These are phyloP conservation scores for Malacosoma neustria DNA, from an alignment of 2,888 invertebrate species.

Conservation along the genomic window DNA sequence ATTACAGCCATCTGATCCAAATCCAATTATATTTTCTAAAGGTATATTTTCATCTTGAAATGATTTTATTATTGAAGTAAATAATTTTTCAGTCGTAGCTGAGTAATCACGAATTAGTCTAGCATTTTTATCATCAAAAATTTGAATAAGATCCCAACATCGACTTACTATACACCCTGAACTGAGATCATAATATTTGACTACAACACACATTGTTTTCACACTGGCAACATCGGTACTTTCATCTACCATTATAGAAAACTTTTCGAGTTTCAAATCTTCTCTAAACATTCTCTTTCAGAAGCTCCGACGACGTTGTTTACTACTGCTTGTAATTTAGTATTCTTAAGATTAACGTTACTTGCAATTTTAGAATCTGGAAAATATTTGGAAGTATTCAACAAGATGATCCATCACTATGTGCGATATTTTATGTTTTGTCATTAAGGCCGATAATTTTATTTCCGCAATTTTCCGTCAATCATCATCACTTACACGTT, in stretches of 20 bases:
- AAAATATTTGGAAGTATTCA: no score
- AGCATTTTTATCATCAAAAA: background rate
- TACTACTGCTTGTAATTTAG: no score
- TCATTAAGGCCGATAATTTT: no score
- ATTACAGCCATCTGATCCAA: conserved; percentile 16
- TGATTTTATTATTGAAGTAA: background rate
- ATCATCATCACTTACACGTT: no score
- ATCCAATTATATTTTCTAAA: conserved; percentile 9
- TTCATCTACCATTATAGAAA: conserved; percentile 4
- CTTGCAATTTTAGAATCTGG: no score
- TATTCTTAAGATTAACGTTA: no score
- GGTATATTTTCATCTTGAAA: conserved; percentile 1
- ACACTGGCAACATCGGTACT: background rate
- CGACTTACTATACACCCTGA: background rate
- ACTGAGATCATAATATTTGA: background rate
- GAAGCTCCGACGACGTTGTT: no score
- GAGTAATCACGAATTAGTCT: background rate
- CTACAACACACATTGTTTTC: conserved; percentile 5
- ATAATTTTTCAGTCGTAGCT: background rate
- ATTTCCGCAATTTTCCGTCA: no score
- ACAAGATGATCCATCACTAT: no score
- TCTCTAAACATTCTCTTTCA: background rate
- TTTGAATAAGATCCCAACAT: background rate
- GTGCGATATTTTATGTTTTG: no score
- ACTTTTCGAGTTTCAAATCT: conserved; percentile 3